A percentile compares a stretch with the other conserved stretches of the same genome.
Evolutionary conservation across 2,797 vertebrate species (phyloP).

Genomic region (Neomorphus geoffroyi): DNA sequence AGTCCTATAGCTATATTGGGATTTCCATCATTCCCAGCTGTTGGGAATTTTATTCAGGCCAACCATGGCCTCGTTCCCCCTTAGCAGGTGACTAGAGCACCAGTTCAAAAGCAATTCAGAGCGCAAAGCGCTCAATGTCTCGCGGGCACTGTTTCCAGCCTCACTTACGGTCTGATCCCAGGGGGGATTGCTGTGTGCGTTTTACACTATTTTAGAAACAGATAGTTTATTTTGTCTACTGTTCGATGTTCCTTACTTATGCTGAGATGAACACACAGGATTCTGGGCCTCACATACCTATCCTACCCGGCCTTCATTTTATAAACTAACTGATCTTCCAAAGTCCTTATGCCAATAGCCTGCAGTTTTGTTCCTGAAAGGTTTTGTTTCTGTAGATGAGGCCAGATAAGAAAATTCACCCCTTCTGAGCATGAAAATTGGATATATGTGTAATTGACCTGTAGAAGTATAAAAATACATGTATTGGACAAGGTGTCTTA

Average conservation of each 20-base stretch:
- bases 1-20: background rate
- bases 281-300: background rate
- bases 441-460: background rate
- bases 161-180: background rate
- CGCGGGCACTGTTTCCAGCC: background rate
- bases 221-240: background rate
- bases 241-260: background rate
- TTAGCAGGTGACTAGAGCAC: background rate
- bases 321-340: background rate
- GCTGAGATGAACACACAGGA: background rate
- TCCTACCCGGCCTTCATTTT: background rate
- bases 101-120: background rate
- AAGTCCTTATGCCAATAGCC: background rate
- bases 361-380: background rate
- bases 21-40: background rate
- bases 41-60: background rate
- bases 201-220: background rate
- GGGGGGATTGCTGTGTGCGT: background rate
- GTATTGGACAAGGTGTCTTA: background rate
- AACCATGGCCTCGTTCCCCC: fast-evolving
- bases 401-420: background rate
- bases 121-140: background rate
- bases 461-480: background rate
- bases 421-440: background rate
- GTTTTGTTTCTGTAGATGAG: background rate